Base-by-base conservation (phyloP, 2,888 invertebrate species). In the Parnassius apollo region DNA sequence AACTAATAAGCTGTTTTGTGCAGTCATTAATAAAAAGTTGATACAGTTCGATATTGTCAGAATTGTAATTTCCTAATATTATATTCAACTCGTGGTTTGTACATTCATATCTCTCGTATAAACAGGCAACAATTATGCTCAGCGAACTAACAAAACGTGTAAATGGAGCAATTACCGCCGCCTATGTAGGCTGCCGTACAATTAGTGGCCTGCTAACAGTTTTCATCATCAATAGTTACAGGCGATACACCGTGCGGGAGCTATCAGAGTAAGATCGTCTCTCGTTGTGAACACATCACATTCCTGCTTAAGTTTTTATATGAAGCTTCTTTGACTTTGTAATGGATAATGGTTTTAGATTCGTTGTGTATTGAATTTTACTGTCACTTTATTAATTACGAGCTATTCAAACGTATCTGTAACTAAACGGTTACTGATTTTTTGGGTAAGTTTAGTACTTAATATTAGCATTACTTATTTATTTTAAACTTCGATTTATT, bases 81-180 rank as follows among this genome's bases (percentile, higher is more conserved):
- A 69, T 70, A 66, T 76, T 71, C 67, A 67, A 67, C 68, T 79
- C 81, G 82, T 83, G 80, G 78, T 81, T 81, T 78, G 80, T 80
- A 83, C 80, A 83, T 86, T 84, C 77, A 67, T 83, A 83, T 79
- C 78, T 82, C 76, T 73, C 75, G 75, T 81, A 83, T 83, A 88
- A 89, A 90, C 84, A 85, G 80, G 72, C 81, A 78, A 80, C 85
- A 91, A 91, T 91, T 91, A 91, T 87, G 83, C 85, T 83, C 77
- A 80, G 74, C 75, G 74, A 82, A 86, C 91, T 91, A 91, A 91
- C 91, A 77, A 89, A 88, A 89, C 83, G 89, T 91, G 91, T 91
- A 91, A 91, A 91, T 91, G 88, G 90, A 77, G 81, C 91, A 91
- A 91, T 91, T 91, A 91, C 90, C 90, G 86, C 77, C 75, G 80